A percentile compares a stretch with the other conserved stretches of the same genome.
These are phyloP conservation scores for Phylloscopus trochiloides DNA, from an alignment of 2,113 vertebrate genomes.

Conservation along the genomic window DNA sequence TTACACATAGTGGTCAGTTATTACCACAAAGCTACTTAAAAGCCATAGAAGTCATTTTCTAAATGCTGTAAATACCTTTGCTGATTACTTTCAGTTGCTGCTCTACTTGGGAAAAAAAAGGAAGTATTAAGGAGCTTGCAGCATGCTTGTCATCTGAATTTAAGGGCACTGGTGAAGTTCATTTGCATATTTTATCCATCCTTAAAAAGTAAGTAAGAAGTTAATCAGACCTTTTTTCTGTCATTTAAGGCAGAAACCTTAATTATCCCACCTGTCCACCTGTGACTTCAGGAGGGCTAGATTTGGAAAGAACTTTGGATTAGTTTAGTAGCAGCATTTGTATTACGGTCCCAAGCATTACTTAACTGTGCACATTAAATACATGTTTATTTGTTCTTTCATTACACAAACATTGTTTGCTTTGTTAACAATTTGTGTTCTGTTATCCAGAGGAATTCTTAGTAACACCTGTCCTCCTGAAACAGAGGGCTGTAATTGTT, in stretches of 20 bases:
- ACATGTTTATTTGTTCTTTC: neutral
- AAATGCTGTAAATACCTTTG: neutral
- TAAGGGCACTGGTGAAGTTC: neutral
- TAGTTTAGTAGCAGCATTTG: neutral
- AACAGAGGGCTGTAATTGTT: neutral
- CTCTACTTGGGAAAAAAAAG: neutral
- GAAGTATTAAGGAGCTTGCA: neutral
- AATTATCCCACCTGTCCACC: neutral
- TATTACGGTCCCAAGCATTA: neutral
- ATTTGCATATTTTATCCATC: neutral
- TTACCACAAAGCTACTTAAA: neutral
- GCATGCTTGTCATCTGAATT: neutral
- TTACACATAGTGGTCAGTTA: neutral
- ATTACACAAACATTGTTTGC: neutral
- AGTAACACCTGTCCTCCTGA: neutral
- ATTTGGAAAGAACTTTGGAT: neutral
- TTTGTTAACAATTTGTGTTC: neutral
- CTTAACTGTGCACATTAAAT: neutral
- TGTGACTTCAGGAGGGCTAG: neutral
- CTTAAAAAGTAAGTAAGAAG: neutral
- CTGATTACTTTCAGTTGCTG: neutral
- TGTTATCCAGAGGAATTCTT: neutral
- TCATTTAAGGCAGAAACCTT: neutral
- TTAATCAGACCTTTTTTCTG: neutral
- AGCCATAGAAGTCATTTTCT: neutral